Conservation (phyloP, 2,888 invertebrate genomes). For the Asteroscopus sphinx region DNA sequence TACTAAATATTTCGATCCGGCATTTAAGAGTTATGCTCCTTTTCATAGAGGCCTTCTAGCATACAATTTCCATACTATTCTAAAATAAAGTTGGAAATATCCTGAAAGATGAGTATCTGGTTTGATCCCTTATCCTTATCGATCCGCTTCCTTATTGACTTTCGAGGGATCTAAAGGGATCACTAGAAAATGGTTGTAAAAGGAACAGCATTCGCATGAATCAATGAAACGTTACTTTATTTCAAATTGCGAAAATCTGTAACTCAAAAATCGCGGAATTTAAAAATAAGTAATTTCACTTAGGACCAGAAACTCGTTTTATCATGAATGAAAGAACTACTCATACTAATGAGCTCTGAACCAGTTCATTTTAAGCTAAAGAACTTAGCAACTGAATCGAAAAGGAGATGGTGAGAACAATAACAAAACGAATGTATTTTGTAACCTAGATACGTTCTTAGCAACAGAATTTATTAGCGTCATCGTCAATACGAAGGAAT, state of each 20-base stretch:
- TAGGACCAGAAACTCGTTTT: neutral
- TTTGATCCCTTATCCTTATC: neutral
- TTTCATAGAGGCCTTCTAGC: conserved; percentile 41
- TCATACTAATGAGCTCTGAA: neutral
- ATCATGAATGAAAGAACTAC: neutral
- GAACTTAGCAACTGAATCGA: conserved; percentile 6
- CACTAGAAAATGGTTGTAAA: too few species aligned
- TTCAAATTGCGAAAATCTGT: too few species aligned
- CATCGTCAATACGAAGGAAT: conserved; percentile 5
- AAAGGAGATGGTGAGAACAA: conserved; percentile 27
- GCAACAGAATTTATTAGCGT: conserved; percentile 33
- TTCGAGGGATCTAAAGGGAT: too few species aligned
- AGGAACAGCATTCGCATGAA: too few species aligned
- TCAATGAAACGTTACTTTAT: too few species aligned
- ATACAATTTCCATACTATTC: conserved; percentile 19
- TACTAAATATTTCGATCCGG: conserved; percentile 74
- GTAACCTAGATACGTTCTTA: conserved; percentile 42
- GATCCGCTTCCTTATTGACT: neutral
- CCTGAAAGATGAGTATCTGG: conserved; percentile 3
- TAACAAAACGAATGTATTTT: conserved; percentile 37
- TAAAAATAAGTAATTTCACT: too few species aligned
- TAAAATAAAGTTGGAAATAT: neutral
- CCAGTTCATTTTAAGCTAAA: neutral
- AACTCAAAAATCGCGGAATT: too few species aligned
- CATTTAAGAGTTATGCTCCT: conserved; percentile 58